Evolutionary conservation across 1,140 invertebrate genomes (phyloP).

Genomic region (Drosophila arizonae): DNA sequence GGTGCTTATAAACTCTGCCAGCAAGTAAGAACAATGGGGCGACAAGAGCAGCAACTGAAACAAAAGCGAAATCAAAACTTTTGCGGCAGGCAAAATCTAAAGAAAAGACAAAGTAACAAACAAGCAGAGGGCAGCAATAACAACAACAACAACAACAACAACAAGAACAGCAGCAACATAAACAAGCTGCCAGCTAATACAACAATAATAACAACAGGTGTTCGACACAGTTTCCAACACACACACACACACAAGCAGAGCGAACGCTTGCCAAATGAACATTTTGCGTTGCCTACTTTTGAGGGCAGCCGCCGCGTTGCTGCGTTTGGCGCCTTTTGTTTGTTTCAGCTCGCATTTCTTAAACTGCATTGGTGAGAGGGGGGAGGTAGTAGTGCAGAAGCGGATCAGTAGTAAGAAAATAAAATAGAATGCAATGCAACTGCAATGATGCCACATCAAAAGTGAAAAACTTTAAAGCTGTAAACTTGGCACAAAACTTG

Average conservation of each 20-base stretch:
- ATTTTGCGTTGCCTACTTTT: slow-evolving; percentile 57
- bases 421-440: slow-evolving; percentile 25
- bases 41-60: slow-evolving; percentile 33
- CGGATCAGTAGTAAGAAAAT: slow-evolving; percentile 7
- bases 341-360: slow-evolving; percentile 34
- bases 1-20: slow-evolving; percentile 48
- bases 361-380: slow-evolving; percentile 23
- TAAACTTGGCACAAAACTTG: slow-evolving; percentile 59
- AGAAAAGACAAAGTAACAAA: slow-evolving; percentile 31
- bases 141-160: slow-evolving; percentile 13
- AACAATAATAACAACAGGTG: slow-evolving; percentile 68
- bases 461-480: slow-evolving; percentile 69
- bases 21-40: slow-evolving; percentile 38
- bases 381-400: not conserved
- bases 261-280: slow-evolving; percentile 27
- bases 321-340: not conserved
- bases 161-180: slow-evolving; percentile 10
- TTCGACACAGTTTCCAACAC: slow-evolving; percentile 53
- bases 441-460: slow-evolving; percentile 48
- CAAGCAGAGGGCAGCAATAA: slow-evolving; percentile 17
- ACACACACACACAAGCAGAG: slow-evolving; percentile 18
- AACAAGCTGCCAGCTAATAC: slow-evolving; percentile 22
- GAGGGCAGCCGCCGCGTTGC: slow-evolving; percentile 17
- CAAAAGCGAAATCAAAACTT: slow-evolving; percentile 55
- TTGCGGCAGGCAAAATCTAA: slow-evolving; percentile 16